A percentile compares a stretch with the other conserved stretches of the same genome.
Conservation (phyloP, 1,140 invertebrate species). For the Formica selysi region DNA sequence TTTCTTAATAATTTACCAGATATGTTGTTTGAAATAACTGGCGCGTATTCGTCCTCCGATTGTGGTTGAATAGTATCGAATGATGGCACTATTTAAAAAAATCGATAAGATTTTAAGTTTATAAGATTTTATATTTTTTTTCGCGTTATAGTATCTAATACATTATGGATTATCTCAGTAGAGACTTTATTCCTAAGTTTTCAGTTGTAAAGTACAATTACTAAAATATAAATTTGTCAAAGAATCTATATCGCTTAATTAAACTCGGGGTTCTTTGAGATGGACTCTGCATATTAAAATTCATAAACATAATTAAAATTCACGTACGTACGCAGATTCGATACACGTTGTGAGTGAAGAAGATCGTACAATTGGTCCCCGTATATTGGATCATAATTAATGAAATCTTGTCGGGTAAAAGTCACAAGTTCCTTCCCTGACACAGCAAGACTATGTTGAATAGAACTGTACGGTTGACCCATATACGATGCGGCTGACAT, state of each 20-base stretch:
- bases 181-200: too few species aligned
- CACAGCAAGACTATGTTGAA: conserved; percentile 85
- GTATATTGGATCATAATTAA: conserved; percentile 83
- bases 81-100: conserved; percentile 67
- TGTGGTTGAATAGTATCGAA: conserved; percentile 79
- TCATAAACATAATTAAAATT: neutral
- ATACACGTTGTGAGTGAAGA: conserved; percentile 84
- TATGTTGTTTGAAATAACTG: conserved; percentile 80
- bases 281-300: neutral
- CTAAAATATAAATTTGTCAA: neutral
- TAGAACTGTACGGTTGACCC: conserved; percentile 84
- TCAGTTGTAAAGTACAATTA: neutral
- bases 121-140: conserved; percentile 6
- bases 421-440: conserved; percentile 85
- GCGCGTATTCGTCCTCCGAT: conserved; percentile 84
- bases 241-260: neutral
- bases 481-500: conserved; percentile 84
- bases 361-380: conserved; percentile 85
- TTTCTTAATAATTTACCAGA: conserved; percentile 74
- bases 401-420: conserved; percentile 85
- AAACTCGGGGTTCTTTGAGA: neutral
- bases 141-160: neutral
- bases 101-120: neutral
- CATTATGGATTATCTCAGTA: neutral
- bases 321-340: conserved; percentile 79